Evolutionary conservation across 2,888 invertebrate genomes (phyloP).

Genomic region (Aspidiotus rigidus): DNA sequence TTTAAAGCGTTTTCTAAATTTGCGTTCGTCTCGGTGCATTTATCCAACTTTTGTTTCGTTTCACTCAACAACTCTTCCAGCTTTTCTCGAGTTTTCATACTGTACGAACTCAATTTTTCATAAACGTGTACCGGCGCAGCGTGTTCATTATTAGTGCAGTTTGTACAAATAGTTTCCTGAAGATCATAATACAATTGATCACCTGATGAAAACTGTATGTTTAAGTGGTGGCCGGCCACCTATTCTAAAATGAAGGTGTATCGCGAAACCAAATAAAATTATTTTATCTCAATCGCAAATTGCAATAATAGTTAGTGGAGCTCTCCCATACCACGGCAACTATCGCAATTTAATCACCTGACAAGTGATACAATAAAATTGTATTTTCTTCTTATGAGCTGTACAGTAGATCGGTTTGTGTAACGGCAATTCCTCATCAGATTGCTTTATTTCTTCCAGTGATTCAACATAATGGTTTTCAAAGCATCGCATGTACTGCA

Average conservation of each 20-base stretch:
- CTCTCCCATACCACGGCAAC: no score
- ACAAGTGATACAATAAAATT: slow-evolving; percentile 81
- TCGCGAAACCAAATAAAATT: slow-evolving; percentile 7
- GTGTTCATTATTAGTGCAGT: slow-evolving; percentile 72
- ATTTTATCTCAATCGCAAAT: neutral
- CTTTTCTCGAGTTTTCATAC: slow-evolving; percentile 66
- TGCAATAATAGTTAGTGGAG: neutral
- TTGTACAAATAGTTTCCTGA: slow-evolving; percentile 74
- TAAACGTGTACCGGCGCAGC: slow-evolving; percentile 72
- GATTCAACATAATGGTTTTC: slow-evolving; percentile 87
- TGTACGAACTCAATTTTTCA: slow-evolving; percentile 71
- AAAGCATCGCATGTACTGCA: slow-evolving; percentile 82
- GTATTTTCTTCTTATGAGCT: slow-evolving; percentile 72
- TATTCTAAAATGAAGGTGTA: neutral
- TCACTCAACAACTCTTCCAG: slow-evolving; percentile 64
- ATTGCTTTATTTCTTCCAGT: slow-evolving; percentile 72
- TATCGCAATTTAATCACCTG: slow-evolving; percentile 44
- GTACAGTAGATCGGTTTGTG: slow-evolving; percentile 83
- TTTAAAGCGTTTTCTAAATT: slow-evolving; percentile 69
- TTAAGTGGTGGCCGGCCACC: no score
- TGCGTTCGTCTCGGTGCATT: slow-evolving; percentile 65
- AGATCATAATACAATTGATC: slow-evolving; percentile 23
- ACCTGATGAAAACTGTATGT: no score
- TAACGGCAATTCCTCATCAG: slow-evolving; percentile 67
- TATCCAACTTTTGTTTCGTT: slow-evolving; percentile 63